Evolutionary conservation across 1,140 invertebrate genomes (phyloP).

Genomic region (Onthophagus taurus): DNA sequence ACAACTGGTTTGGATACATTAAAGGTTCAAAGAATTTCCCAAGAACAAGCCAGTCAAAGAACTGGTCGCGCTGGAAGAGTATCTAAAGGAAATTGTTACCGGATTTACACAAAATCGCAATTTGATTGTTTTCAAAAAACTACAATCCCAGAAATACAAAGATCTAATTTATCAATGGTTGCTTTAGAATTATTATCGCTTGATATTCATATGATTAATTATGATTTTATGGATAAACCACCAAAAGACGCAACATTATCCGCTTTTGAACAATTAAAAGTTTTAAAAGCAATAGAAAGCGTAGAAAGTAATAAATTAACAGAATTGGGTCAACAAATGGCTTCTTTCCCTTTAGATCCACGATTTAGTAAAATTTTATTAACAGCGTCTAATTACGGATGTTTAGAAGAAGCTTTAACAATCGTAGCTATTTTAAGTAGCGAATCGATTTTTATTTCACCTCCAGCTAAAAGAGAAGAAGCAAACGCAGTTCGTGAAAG

Average conservation of each 20-base stretch:
- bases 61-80: conserved; percentile 85
- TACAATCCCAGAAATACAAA: conserved; percentile 78
- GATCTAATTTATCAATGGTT: conserved; percentile 38
- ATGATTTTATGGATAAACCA: conserved; percentile 89
- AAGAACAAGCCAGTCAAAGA: conserved; percentile 87
- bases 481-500: conserved; percentile 61
- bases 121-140: conserved; percentile 62
- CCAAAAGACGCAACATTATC: conserved; percentile 56
- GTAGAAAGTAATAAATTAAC: conserved; percentile 53
- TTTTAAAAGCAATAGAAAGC: conserved; percentile 64
- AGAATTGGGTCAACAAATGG: conserved; percentile 73
- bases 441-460: conserved; percentile 50
- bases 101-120: conserved; percentile 60
- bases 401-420: conserved; percentile 72
- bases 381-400: conserved; percentile 64
- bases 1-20: conserved; percentile 76
- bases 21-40: conserved; percentile 73
- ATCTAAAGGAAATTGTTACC: conserved; percentile 71
- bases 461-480: conserved; percentile 53
- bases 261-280: conserved; percentile 59
- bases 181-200: conserved; percentile 72
- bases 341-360: conserved; percentile 86
- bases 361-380: conserved; percentile 78
- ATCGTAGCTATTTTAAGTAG: conserved; percentile 47
- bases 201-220: conserved; percentile 69